phyloP scores from a whole-genome alignment of 2,113 vertebrate species.

The Campylorhamphus procurvoides region DNA sequence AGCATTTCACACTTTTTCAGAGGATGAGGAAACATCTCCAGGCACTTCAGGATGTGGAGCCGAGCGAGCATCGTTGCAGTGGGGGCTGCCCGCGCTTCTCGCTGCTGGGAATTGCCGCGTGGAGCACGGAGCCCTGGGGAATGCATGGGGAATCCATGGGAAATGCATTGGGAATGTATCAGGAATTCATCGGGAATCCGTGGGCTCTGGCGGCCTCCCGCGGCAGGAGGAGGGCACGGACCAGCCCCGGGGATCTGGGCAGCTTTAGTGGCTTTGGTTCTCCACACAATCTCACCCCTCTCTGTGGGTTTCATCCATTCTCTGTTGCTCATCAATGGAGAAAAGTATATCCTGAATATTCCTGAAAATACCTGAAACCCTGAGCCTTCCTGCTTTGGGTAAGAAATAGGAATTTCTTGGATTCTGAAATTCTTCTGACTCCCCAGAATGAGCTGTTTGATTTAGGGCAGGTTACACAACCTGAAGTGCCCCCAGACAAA shows the following conservation, averaged over 20 bases:
- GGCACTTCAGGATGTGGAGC: too few relatives aligned
- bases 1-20: background rate
- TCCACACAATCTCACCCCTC: fast-evolving
- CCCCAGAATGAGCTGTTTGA: background rate
- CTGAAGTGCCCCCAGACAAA: background rate
- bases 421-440: background rate
- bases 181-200: background rate
- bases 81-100: background rate
- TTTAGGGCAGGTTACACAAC: background rate
- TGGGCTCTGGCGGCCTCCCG: conserved; percentile 4
- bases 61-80: background rate
- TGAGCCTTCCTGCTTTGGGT: background rate
- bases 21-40: background rate
- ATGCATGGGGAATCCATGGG: background rate
- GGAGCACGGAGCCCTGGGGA: background rate
- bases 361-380: background rate
- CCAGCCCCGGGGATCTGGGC: fast-evolving
- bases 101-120: fast-evolving
- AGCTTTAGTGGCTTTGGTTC: background rate
- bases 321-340: background rate
- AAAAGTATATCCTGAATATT: fast-evolving
- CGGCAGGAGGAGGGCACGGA: background rate
- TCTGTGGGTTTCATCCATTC: fast-evolving
- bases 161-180: fast-evolving
- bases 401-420: background rate